Conservation (phyloP, 2,888 invertebrate species). For the Dicyrtomina minuta region DNA sequence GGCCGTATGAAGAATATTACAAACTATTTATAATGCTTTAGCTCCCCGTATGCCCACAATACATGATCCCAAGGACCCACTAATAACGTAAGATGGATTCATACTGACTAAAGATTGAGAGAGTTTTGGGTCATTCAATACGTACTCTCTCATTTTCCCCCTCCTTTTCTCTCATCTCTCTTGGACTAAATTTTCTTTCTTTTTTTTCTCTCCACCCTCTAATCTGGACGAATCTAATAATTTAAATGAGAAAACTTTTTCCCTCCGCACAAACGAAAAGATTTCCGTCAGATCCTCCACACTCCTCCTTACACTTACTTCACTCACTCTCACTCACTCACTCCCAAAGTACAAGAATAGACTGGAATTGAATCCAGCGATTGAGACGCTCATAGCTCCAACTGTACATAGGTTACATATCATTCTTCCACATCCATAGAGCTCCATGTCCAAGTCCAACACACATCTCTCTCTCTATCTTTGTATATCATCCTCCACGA, state of each 20-base stretch:
- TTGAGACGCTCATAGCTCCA: too few relatives aligned
- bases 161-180: not conserved
- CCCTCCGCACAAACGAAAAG: not conserved
- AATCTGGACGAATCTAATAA: constrained; percentile 19
- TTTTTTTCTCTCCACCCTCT: constrained; percentile 7
- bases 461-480: too few relatives aligned
- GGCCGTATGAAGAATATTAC: constrained; percentile 8
- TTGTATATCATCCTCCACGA: too few relatives aligned
- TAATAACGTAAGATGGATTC: not conserved
- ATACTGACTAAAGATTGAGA: constrained; percentile 1
- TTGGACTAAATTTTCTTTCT: constrained; percentile 5
- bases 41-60: not conserved
- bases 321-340: not conserved
- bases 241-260: constrained; percentile 26
- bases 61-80: not conserved
- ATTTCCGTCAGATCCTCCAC: not conserved
- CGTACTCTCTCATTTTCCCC: not conserved
- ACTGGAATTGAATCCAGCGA: too few relatives aligned
- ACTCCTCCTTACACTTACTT: not conserved
- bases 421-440: too few relatives aligned
- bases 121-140: constrained; percentile 15
- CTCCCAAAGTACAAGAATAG: too few relatives aligned
- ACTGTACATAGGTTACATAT: too few relatives aligned
- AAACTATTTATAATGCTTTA: constrained; percentile 16
- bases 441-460: too few relatives aligned